Evolutionary conservation across 2,888 invertebrate genomes (phyloP).

Genomic region (Gerosis bhagava): DNA sequence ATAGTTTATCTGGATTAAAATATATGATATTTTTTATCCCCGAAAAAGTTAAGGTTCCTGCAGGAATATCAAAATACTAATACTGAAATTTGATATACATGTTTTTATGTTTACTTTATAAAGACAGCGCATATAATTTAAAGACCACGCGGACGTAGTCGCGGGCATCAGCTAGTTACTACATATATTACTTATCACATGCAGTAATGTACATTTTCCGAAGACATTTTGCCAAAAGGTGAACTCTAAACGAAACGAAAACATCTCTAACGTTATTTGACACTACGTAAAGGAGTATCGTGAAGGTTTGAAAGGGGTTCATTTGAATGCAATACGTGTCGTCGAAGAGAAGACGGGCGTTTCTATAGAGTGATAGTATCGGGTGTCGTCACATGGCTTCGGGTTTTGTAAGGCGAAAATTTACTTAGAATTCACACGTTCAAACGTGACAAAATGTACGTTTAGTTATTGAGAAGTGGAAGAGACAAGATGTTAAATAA

Average conservation of each 20-base stretch:
- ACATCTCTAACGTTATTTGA: constrained; percentile 17
- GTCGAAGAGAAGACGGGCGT: constrained; percentile 11
- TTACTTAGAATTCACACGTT: not conserved
- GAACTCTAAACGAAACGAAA: constrained; percentile 2
- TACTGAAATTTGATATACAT: too few relatives aligned
- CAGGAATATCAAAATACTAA: too few relatives aligned
- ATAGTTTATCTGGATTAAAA: too few relatives aligned
- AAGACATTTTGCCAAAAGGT: not conserved
- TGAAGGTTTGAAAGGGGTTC: constrained; percentile 17
- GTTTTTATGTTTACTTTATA: too few relatives aligned
- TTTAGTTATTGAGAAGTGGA: too few relatives aligned
- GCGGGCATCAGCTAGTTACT: too few relatives aligned
- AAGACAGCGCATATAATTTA: too few relatives aligned
- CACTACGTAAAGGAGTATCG: constrained; percentile 15
- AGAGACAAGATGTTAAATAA: too few relatives aligned
- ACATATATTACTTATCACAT: too few relatives aligned
- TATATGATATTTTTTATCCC: too few relatives aligned
- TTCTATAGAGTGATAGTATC: constrained; percentile 13
- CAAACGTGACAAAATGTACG: not conserved
- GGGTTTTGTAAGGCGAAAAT: not conserved
- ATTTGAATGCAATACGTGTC: constrained; percentile 19
- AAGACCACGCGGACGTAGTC: too few relatives aligned
- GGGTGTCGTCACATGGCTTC: constrained; percentile 3
- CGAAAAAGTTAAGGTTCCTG: too few relatives aligned
- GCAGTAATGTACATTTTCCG: not conserved